Conservation (phyloP, 1,140 invertebrate genomes). For the Acromyrmex echinatior region DNA sequence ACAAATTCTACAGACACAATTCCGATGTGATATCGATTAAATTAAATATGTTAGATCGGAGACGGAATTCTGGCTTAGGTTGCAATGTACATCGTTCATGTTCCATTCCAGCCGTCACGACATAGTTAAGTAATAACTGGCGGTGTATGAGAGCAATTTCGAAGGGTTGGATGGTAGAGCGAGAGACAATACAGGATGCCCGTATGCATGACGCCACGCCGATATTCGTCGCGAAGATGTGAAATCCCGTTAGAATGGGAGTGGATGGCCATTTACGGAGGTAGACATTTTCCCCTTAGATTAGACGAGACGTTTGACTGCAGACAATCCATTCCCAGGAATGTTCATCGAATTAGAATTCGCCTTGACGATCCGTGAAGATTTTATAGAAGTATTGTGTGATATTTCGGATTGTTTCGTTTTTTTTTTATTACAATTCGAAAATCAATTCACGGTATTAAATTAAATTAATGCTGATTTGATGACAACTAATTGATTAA, state of each 20-base stretch:
- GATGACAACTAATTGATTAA: too few species aligned
- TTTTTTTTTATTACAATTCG: not conserved
- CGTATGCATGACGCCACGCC: not conserved
- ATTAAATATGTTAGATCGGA: conserved; percentile 31
- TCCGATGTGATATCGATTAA: conserved; percentile 21
- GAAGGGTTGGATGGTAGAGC: conserved; percentile 17
- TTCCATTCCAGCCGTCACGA: conserved; percentile 29
- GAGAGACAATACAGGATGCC: conserved; percentile 56
- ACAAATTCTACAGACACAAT: conserved; percentile 32
- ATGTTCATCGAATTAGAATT: conserved; percentile 62
- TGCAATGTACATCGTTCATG: conserved; percentile 43
- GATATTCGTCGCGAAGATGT: conserved; percentile 67
- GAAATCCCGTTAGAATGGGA: conserved; percentile 67
- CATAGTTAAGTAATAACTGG: conserved; percentile 59
- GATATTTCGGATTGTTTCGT: not conserved
- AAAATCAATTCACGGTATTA: too few species aligned
- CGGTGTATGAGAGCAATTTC: conserved; percentile 53
- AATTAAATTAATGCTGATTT: too few species aligned
- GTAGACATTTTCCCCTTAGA: conserved; percentile 61
- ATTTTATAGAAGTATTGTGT: not conserved
- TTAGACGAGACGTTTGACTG: conserved; percentile 72
- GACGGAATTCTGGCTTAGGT: not conserved
- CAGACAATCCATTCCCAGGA: conserved; percentile 63
- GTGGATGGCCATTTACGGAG: conserved; percentile 66
- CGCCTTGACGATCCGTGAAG: conserved; percentile 51